Percentiles rank a stretch among this genome's conserved stretches.
Evolutionary conservation across 2,888 invertebrate genomes (phyloP).

Genomic region (Oithona nana): DNA sequence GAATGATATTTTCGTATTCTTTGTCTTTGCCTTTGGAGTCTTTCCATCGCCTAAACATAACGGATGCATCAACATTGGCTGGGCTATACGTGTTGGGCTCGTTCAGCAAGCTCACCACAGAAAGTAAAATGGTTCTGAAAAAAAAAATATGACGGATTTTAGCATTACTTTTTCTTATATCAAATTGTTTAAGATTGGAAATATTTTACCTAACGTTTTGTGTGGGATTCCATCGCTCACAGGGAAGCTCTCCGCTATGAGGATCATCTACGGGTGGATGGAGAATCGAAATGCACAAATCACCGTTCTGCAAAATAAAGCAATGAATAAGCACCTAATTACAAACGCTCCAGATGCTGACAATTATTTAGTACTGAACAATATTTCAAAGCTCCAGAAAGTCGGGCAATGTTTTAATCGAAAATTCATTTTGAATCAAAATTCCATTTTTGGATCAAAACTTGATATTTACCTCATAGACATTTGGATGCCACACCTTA

Average conservation of each 20-base stretch:
- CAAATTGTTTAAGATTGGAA: neutral
- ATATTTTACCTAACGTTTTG: conserved; percentile 66
- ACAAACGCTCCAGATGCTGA: neutral
- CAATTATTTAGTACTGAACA: too few species aligned
- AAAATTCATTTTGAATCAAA: too few species aligned
- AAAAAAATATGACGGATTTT: conserved; percentile 2
- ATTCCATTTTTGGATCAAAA: neutral
- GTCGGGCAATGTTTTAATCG: neutral
- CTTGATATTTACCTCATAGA: conserved; percentile 80
- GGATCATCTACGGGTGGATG: conserved; percentile 99
- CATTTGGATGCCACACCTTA: conserved; percentile 99
- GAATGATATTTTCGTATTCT: conserved; percentile 97
- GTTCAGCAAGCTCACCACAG: conserved; percentile 93
- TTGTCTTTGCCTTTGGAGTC: conserved; percentile 94
- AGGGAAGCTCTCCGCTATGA: conserved; percentile 93
- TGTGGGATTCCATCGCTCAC: conserved; percentile 99
- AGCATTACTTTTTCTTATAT: neutral
- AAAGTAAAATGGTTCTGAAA: conserved; percentile 73
- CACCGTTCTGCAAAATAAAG: conserved; percentile 60
- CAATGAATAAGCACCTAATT: conserved; percentile 15
- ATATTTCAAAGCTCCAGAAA: too few species aligned
- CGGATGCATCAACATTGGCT: conserved; percentile 97
- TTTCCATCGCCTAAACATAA: conserved; percentile 97
- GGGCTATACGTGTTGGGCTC: conserved; percentile 99
- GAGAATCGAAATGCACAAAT: conserved; percentile 95